These are phyloP conservation scores for Epicampocera succincta DNA, from an alignment of 2,888 invertebrate species.

Conservation along the genomic window DNA sequence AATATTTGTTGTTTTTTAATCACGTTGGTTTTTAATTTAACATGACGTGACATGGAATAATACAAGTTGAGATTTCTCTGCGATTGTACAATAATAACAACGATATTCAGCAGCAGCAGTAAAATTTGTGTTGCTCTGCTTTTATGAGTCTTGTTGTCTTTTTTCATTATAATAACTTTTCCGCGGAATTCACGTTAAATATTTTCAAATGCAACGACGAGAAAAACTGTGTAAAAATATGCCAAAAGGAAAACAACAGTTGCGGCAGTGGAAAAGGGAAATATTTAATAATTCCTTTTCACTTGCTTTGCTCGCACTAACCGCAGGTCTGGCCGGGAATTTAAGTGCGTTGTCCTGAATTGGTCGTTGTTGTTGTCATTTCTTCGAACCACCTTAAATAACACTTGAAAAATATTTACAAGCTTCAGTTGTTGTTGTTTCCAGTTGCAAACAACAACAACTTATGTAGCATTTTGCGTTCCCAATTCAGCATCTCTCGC, in stretches of 20 bases:
- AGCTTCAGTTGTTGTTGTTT: constrained; percentile 41
- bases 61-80: constrained; percentile 60
- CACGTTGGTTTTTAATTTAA: constrained; percentile 48
- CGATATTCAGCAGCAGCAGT: constrained; percentile 31
- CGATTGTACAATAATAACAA: constrained; percentile 74
- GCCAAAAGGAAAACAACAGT: constrained; percentile 5
- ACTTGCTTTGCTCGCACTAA: constrained; percentile 8
- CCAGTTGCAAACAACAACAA: background rate
- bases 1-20: background rate
- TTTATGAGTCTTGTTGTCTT: constrained; percentile 44
- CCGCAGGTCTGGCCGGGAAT: constrained; percentile 32
- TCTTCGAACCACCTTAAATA: constrained; percentile 72
- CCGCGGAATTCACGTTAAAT: constrained; percentile 63
- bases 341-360: constrained; percentile 29
- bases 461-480: constrained; percentile 29
- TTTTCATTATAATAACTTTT: constrained; percentile 77
- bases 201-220: constrained; percentile 21
- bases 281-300: constrained; percentile 35
- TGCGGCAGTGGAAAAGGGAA: background rate
- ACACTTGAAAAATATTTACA: constrained; percentile 77
- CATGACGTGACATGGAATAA: constrained; percentile 65
- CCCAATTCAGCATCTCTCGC: constrained; percentile 14
- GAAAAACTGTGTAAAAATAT: constrained; percentile 1
- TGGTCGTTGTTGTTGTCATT: constrained; percentile 9
- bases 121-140: background rate